phyloP scores from a whole-genome alignment of 2,888 invertebrate genomes.

The Exephanes ischioxanthus region DNA sequence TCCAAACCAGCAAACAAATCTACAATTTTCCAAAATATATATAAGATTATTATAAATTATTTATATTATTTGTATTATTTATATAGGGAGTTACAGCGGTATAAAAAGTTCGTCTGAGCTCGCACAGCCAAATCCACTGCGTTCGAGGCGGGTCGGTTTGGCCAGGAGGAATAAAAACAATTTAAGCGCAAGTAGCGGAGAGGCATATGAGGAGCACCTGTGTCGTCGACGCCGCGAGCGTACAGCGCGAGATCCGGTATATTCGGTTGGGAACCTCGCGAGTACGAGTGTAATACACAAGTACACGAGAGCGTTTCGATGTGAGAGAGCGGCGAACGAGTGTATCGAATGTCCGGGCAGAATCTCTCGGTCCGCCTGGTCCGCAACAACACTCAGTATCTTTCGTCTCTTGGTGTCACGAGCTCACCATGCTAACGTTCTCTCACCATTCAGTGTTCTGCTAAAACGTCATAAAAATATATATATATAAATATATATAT shows the following conservation, averaged over 20 bases:
- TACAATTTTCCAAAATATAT: too few species aligned
- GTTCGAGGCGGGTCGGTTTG: neutral
- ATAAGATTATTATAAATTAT: too few species aligned
- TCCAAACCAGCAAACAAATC: too few species aligned
- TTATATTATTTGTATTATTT: too few species aligned
- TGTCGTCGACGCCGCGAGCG: neutral
- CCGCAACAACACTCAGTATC: slow-evolving; percentile 27
- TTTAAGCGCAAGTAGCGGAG: neutral
- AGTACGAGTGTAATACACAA: neutral
- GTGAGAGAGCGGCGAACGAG: slow-evolving; percentile 36
- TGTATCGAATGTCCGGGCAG: slow-evolving; percentile 38
- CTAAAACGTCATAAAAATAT: slow-evolving; percentile 4
- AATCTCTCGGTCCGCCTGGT: slow-evolving; percentile 7
- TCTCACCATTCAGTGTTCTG: neutral
- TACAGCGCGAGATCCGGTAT: neutral
- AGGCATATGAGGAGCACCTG: slow-evolving; percentile 18
- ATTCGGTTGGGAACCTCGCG: slow-evolving; percentile 24
- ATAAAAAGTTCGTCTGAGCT: neutral
- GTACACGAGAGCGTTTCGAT: slow-evolving; percentile 22
- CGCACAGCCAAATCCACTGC: neutral
- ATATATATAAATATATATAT: neutral
- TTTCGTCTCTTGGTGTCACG: slow-evolving; percentile 29
- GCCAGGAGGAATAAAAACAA: slow-evolving; percentile 1
- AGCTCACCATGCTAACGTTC: slow-evolving; percentile 22
- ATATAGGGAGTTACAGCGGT: neutral